These are phyloP conservation scores for Exaiptasia diaphana DNA, from an alignment of 64 coral and sea anemone genomes.

Conservation along the genomic window DNA sequence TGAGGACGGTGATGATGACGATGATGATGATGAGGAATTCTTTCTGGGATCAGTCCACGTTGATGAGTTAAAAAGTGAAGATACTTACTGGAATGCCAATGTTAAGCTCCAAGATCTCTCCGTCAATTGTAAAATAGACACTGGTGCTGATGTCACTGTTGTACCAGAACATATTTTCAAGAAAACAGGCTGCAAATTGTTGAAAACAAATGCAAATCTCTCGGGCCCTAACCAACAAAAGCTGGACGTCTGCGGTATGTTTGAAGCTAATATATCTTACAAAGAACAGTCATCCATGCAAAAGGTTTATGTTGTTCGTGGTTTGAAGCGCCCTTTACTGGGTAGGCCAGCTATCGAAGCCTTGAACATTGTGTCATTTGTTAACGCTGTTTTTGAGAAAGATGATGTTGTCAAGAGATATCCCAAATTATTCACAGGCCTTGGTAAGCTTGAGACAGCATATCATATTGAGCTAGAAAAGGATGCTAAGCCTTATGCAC, in stretches of 20 bases:
- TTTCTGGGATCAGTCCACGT: constrained; percentile 10
- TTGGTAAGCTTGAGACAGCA: constrained; percentile 3
- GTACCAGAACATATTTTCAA: constrained; percentile 8
- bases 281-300: not conserved
- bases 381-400: not conserved
- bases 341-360: constrained; percentile 31
- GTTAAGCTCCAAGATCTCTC: not conserved
- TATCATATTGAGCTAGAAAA: not conserved
- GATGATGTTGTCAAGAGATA: not conserved
- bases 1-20: not conserved
- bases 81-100: not conserved
- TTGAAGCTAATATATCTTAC: constrained; percentile 1
- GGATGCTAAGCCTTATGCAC: constrained; percentile 1
- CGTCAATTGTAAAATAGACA: constrained; percentile 10
- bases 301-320: constrained; percentile 10
- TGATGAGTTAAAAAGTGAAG: not conserved
- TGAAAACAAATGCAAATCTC: not conserved
- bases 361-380: not conserved
- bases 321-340: constrained; percentile 3
- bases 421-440: constrained; percentile 22
- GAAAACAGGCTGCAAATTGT: constrained; percentile 16
- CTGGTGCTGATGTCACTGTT: constrained; percentile 4
- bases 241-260: constrained; percentile 2
- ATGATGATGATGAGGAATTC: not conserved
- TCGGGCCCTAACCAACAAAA: constrained; percentile 38